These are phyloP conservation scores for Oryzias celebensis DNA, from an alignment of 2,113 vertebrate species.

Conservation along the genomic window DNA sequence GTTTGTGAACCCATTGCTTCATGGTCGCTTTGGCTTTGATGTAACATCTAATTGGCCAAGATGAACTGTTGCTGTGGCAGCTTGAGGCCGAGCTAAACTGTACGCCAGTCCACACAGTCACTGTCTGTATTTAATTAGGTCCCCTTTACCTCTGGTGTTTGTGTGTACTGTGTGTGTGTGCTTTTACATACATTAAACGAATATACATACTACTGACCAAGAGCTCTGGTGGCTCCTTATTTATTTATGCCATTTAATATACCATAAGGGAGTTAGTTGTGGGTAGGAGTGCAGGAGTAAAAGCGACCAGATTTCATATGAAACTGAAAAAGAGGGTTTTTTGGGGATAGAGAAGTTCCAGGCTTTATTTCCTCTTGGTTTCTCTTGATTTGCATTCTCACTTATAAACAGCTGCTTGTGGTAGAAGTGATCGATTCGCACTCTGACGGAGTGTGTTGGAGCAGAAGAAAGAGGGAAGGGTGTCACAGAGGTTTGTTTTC, in stretches of 20 bases:
- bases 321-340: background rate
- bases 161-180: slow-evolving; percentile 19
- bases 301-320: slow-evolving; percentile 4
- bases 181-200: slow-evolving; percentile 18
- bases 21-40: slow-evolving; percentile 67
- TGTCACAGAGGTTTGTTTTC: slow-evolving; percentile 71
- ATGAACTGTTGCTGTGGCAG: slow-evolving; percentile 73
- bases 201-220: slow-evolving; percentile 27
- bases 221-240: slow-evolving; percentile 5
- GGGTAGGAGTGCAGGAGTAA: background rate
- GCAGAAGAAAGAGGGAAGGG: slow-evolving; percentile 64
- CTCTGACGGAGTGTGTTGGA: slow-evolving; percentile 51
- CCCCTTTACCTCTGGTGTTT: slow-evolving; percentile 50
- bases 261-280: background rate
- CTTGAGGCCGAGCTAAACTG: slow-evolving; percentile 61
- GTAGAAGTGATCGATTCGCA: slow-evolving; percentile 42
- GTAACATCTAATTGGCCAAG: slow-evolving; percentile 74
- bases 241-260: slow-evolving; percentile 2
- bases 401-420: slow-evolving; percentile 35
- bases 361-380: slow-evolving; percentile 27
- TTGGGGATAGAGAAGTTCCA: slow-evolving; percentile 36
- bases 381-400: slow-evolving; percentile 46
- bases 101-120: slow-evolving; percentile 59
- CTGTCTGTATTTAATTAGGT: slow-evolving; percentile 72
- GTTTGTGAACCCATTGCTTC: slow-evolving; percentile 69